Conservation (phyloP, 2,888 invertebrate genomes). For the Brachyopa scutellaris region DNA sequence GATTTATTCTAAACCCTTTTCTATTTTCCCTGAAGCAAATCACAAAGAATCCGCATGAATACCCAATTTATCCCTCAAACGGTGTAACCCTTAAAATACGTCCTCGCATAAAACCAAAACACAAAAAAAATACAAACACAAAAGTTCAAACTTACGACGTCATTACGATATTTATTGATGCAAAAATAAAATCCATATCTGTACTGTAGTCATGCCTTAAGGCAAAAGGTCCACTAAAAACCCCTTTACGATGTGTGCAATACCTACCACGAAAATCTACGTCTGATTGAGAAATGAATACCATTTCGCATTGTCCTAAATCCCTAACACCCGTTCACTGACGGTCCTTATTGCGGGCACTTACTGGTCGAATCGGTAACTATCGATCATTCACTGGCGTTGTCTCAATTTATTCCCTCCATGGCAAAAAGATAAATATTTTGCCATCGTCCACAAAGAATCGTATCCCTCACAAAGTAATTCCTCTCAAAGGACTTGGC, state of each 20-base stretch:
- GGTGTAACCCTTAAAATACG: conserved; percentile 15
- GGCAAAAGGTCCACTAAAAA: conserved; percentile 23
- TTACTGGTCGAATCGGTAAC: conserved; percentile 27
- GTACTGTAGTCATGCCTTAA: neutral
- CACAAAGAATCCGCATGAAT: conserved; percentile 51
- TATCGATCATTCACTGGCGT: conserved; percentile 56
- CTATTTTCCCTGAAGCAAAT: conserved; percentile 13
- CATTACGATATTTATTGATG: conserved; percentile 44
- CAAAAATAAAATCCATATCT: conserved; percentile 9
- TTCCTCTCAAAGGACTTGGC: conserved; percentile 37
- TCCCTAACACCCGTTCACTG: conserved; percentile 6
- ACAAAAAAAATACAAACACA: neutral
- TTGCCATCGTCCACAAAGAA: conserved; percentile 26
- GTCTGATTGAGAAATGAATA: conserved; percentile 40
- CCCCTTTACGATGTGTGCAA: no score
- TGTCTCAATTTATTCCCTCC: conserved; percentile 43
- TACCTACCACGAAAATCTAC: no score
- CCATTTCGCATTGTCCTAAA: conserved; percentile 28
- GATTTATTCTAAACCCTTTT: conserved; percentile 52
- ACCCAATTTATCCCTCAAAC: conserved; percentile 28
- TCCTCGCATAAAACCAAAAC: conserved; percentile 32
- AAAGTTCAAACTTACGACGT: conserved; percentile 12
- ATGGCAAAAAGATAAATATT: conserved; percentile 48
- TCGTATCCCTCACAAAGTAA: conserved; percentile 11
- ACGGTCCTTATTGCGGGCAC: conserved; percentile 8